phyloP scores from a whole-genome alignment of 1,140 invertebrate species.

The Pogonus chalceus region DNA sequence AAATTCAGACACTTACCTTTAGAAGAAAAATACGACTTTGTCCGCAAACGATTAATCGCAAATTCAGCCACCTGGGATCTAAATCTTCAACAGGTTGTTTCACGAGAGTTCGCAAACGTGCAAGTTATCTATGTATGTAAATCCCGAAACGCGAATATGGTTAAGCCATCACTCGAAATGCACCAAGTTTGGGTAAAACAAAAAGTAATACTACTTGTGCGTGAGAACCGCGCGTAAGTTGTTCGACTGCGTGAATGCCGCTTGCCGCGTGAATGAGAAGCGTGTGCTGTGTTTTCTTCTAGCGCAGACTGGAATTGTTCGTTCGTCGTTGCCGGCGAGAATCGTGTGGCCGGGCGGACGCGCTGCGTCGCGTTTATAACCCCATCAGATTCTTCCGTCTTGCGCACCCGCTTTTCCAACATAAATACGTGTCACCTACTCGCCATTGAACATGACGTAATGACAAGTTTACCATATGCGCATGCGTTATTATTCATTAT shows the following conservation, averaged over 20 bases:
- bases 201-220: background rate
- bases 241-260: background rate
- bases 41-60: no score
- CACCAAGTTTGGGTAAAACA: background rate
- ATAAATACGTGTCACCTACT: no score
- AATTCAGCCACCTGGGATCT: no score
- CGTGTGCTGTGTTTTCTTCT: background rate
- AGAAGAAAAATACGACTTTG: no score
- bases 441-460: no score
- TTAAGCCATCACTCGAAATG: background rate
- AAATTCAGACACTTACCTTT: no score
- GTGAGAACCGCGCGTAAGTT: no score
- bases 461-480: no score
- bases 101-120: background rate
- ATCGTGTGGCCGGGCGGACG: slow-evolving; percentile 12
- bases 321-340: background rate
- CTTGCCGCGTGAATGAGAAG: background rate
- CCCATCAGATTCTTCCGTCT: background rate
- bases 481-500: no score
- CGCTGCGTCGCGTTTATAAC: background rate
- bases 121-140: no score
- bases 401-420: background rate
- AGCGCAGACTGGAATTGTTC: background rate
- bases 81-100: background rate
- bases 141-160: background rate